Conservation (phyloP, 1,140 invertebrate genomes). For the Hyles vespertilio region DNA sequence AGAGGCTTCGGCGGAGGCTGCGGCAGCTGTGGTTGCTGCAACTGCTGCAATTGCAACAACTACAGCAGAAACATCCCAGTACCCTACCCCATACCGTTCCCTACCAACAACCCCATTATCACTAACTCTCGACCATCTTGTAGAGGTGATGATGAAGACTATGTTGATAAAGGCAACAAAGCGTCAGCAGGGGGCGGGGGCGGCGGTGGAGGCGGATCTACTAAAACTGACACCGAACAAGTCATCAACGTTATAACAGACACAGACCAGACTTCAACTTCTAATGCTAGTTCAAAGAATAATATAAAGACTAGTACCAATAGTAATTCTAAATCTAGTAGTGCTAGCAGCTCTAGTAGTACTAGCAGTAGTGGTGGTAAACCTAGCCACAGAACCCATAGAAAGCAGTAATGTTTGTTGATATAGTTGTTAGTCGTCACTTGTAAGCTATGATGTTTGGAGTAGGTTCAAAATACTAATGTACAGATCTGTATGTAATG, state of each 20-base stretch:
- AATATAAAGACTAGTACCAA: background rate
- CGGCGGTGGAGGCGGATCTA: background rate
- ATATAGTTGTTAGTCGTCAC: too few species aligned
- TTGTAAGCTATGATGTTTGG: too few species aligned
- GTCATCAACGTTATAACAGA: conserved; percentile 10
- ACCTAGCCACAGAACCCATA: background rate
- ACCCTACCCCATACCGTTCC: conserved; percentile 41
- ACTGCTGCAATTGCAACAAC: conserved; percentile 20
- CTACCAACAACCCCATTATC: conserved; percentile 14
- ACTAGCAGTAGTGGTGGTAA: conserved; percentile 2
- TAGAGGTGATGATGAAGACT: conserved; percentile 10
- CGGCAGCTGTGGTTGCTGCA: conserved; percentile 33
- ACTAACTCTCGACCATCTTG: conserved; percentile 2
- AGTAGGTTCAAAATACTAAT: too few species aligned
- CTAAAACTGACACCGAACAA: conserved; percentile 2
- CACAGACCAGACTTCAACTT: too few species aligned
- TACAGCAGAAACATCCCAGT: conserved; percentile 30
- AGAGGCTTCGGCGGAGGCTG: conserved; percentile 19
- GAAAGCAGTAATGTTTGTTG: background rate
- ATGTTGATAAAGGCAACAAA: conserved; percentile 3
- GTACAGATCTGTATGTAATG: too few species aligned
- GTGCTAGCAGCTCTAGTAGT: conserved; percentile 6
- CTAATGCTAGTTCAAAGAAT: too few species aligned
- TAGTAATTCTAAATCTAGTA: background rate
- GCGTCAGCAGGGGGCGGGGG: background rate